phyloP scores from a whole-genome alignment of 2,797 vertebrate genomes.

The Notoglanidium macrostoma region DNA sequence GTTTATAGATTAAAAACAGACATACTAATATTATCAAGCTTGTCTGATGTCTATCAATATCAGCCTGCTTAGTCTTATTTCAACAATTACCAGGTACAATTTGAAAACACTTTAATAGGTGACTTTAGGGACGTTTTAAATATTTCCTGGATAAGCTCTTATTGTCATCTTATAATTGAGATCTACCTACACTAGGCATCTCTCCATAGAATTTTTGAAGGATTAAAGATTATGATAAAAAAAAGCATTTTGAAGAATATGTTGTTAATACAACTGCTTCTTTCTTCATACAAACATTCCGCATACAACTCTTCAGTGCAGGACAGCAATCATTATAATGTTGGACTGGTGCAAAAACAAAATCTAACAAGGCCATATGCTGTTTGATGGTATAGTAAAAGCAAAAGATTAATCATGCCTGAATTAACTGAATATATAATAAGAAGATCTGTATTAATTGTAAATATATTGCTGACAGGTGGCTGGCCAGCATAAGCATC shows the following conservation, averaged over 20 bases:
- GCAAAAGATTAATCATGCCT: not conserved
- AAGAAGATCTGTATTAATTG: not conserved
- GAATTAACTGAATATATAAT: not conserved
- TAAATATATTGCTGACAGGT: conserved; percentile 9
- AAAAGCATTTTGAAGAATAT: not conserved
- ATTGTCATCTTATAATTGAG: not conserved
- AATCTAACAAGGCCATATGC: not conserved
- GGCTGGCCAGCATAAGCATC: not conserved
- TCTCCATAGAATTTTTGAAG: not conserved
- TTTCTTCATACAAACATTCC: not conserved
- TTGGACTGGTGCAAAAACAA: not conserved
- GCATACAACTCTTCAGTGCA: not conserved
- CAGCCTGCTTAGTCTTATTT: not conserved
- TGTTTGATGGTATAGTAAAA: not conserved
- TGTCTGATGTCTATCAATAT: not conserved
- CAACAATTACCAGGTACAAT: not conserved
- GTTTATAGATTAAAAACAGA: not conserved
- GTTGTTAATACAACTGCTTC: not conserved
- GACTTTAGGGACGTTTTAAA: not conserved
- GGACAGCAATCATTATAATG: not conserved
- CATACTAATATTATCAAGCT: not conserved
- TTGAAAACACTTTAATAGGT: not conserved
- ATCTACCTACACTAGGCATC: not conserved
- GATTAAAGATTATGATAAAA: not conserved
- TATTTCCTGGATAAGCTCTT: not conserved